A percentile compares a stretch with the other conserved stretches of the same genome.
Conservation (phyloP, 2,113 vertebrate species). For the Brachypteracias leptosomus region DNA sequence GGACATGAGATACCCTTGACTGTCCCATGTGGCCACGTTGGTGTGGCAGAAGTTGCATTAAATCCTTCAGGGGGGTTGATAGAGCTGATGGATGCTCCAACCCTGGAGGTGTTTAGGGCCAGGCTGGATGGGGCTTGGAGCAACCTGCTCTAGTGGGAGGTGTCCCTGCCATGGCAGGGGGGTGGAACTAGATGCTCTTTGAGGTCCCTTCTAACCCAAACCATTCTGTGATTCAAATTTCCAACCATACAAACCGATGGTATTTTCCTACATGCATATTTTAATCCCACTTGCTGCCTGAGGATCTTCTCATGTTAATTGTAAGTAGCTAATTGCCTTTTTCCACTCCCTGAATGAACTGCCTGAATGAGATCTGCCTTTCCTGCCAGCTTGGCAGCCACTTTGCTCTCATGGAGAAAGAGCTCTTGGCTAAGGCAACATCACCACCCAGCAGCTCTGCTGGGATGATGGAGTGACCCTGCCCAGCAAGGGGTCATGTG, state of each 20-base stretch:
- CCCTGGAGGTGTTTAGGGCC: too few relatives aligned
- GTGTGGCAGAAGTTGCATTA: neutral
- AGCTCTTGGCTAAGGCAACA: neutral
- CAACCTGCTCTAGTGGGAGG: too few relatives aligned
- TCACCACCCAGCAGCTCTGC: neutral
- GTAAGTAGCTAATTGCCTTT: neutral
- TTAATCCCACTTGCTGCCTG: neutral
- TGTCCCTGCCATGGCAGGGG: too few relatives aligned
- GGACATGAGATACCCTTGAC: accelerated
- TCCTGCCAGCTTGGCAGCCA: neutral
- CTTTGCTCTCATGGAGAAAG: neutral
- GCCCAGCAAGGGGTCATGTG: accelerated
- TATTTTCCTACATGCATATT: accelerated
- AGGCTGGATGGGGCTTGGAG: too few relatives aligned
- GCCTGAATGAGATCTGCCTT: neutral
- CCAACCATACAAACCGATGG: accelerated
- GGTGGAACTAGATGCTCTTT: too few relatives aligned
- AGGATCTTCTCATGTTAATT: neutral
- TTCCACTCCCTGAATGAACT: neutral
- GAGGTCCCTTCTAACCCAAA: too few relatives aligned
- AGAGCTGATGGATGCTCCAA: too few relatives aligned
- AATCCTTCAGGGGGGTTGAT: neutral
- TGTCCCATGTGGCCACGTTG: accelerated
- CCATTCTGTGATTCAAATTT: too few relatives aligned
- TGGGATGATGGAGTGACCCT: accelerated